phyloP scores from a whole-genome alignment of 2,113 vertebrate species.

The Pygoscelis antarcticus region DNA sequence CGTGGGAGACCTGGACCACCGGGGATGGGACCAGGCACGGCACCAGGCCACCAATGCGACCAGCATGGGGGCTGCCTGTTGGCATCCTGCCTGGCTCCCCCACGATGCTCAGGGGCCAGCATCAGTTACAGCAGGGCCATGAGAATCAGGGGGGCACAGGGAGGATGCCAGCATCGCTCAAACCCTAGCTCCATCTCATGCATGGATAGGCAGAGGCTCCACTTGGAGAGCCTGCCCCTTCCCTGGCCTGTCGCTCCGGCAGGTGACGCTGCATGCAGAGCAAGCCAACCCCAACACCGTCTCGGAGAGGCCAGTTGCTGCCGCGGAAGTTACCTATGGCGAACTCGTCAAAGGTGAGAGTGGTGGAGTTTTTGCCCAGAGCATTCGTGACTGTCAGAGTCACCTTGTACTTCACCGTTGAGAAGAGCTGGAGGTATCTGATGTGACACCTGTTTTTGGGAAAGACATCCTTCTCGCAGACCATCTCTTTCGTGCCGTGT shows the following conservation, averaged over 20 bases:
- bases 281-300: not conserved
- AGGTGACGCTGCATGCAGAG: not conserved
- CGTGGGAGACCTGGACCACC: fast-evolving
- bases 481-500: slow-evolving; percentile 86
- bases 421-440: slow-evolving; percentile 92
- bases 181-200: not conserved
- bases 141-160: fast-evolving
- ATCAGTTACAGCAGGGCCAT: not conserved
- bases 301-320: not conserved
- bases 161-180: not conserved
- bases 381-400: slow-evolving; percentile 90
- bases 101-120: not conserved
- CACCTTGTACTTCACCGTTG: slow-evolving; percentile 89
- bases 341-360: slow-evolving; percentile 89
- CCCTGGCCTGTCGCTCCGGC: fast-evolving
- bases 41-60: not conserved
- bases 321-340: slow-evolving; percentile 81
- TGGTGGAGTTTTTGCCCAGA: slow-evolving; percentile 84
- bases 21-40: fast-evolving
- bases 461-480: slow-evolving; percentile 84
- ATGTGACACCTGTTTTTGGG: slow-evolving; percentile 96
- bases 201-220: not conserved
- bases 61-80: not conserved
- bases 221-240: not conserved
- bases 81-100: not conserved